Conservation (phyloP, 2,888 invertebrate species). For the Hydropsyche betteni region DNA sequence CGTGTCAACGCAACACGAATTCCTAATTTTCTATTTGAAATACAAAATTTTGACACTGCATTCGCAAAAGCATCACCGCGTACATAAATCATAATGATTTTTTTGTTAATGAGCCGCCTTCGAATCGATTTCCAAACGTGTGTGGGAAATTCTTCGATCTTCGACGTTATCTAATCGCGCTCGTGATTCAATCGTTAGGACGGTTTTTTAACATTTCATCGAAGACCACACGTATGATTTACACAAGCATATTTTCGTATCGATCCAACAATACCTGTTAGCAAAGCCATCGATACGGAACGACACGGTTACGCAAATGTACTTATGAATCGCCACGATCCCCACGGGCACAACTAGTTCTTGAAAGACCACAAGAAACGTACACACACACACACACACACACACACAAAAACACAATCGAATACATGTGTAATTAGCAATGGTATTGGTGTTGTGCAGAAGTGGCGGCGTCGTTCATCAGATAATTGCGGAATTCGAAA, state of each 20-base stretch:
- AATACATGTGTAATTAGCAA: conserved; percentile 11
- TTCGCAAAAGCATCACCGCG: too few relatives aligned
- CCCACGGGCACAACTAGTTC: conserved; percentile 32
- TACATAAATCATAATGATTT: too few relatives aligned
- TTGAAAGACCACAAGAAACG: conserved; percentile 28
- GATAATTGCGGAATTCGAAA: conserved; percentile 42
- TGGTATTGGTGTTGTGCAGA: neutral
- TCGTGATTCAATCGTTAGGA: too few relatives aligned
- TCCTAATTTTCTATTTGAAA: too few relatives aligned
- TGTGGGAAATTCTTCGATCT: too few relatives aligned
- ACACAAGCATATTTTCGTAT: neutral
- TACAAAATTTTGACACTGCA: too few relatives aligned
- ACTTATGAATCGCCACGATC: conserved; percentile 23
- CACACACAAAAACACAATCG: neutral
- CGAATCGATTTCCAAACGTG: too few relatives aligned
- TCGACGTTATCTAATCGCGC: too few relatives aligned
- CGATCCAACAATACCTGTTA: conserved; percentile 21
- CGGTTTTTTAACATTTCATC: too few relatives aligned
- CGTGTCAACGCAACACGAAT: too few relatives aligned
- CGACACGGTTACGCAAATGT: conserved; percentile 37
- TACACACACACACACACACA: conserved; percentile 1
- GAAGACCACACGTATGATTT: neutral
- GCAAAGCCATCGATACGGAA: conserved; percentile 27
- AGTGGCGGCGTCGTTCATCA: conserved; percentile 33
- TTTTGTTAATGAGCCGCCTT: too few relatives aligned